Base-by-base conservation (phyloP, 2,113 vertebrate species). In the Rhinopithecus roxellana region DNA sequence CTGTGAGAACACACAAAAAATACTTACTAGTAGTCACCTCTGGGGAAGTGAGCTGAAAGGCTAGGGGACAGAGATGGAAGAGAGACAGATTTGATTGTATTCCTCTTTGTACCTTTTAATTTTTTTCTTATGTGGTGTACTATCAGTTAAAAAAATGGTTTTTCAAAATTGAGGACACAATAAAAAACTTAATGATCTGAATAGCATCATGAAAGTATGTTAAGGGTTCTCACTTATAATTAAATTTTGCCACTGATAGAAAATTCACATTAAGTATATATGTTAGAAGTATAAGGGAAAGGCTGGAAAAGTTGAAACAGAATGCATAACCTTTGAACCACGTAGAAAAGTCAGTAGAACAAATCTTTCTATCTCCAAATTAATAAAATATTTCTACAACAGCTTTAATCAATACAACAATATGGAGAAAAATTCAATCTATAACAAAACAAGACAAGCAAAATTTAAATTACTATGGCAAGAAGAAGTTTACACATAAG, bases 261-360 rank as follows among this genome's bases (percentile, higher is more conserved):
- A 92, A 92, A 89, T 69, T 67, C 22, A 30, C 38, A 52, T 92
- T 92, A 50, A 57, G 79, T 81, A 80, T 55, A 61, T 40, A 8
- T 78, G 35, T 81, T 96, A 91, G 55, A 91, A 92, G 94, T 75
- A 72, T 9, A 67, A 80, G 40, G 17, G n/a, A 52, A 75, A 67
- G 75, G 30, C 45, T 91, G n/a, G 75, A 85, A 90, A 95, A 86
- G 59, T 9, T 22, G 25, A 90, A 95, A 91, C 69, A 91, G 67
- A 95, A 85, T 48, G 38, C 0, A n/a, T 67, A 74, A 95, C 43
- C 52, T 95, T 92, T 50, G 79, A 81, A 72, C 22, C 43, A 93
- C 43, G 35, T 72, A 84, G 48, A 40, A 93, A 91, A 14, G 32
- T 48, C 35, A 80, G 25, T 52, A 70, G 7, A 85, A 92, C 2